Evolutionary conservation across 2,888 invertebrate genomes (phyloP).

Genomic region (Cosmopolites sordidus): DNA sequence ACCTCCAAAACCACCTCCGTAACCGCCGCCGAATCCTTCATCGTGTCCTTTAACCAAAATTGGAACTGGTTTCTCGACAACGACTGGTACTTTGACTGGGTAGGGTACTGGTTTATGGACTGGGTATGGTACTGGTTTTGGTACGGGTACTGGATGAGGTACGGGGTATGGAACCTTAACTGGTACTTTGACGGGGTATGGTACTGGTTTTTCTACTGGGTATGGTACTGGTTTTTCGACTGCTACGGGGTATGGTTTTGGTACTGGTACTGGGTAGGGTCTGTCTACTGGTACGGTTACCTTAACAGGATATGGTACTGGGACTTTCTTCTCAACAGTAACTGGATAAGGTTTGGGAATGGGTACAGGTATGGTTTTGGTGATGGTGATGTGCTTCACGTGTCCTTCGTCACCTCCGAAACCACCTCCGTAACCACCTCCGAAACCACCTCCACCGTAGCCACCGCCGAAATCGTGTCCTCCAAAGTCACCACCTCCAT

Average conservation of each 20-base stretch:
- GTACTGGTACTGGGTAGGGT: constrained; percentile 47
- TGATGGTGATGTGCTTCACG: constrained; percentile 35
- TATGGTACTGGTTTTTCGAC: constrained; percentile 51
- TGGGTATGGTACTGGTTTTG: constrained; percentile 39
- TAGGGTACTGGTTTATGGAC: constrained; percentile 52
- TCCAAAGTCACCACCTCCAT: constrained; percentile 31
- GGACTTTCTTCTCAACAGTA: constrained; percentile 23
- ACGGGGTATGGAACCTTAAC: constrained; percentile 50
- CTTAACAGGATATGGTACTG: constrained; percentile 35
- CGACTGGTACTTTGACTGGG: constrained; percentile 51
- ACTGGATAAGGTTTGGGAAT: constrained; percentile 61
- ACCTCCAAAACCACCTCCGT: constrained; percentile 16
- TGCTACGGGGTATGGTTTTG: constrained; percentile 47
- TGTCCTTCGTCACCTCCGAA: constrained; percentile 30
- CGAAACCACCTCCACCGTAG: constrained; percentile 25
- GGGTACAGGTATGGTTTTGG: constrained; percentile 44
- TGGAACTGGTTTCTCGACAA: constrained; percentile 54
- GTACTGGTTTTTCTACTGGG: constrained; percentile 53
- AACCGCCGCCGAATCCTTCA: constrained; percentile 15
- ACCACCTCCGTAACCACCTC: constrained; percentile 22
- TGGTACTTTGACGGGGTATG: constrained; percentile 54
- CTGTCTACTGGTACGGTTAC: constrained; percentile 50
- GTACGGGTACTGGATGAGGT: constrained; percentile 43
- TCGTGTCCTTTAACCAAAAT: constrained; percentile 36
- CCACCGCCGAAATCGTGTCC: constrained; percentile 33